These are phyloP conservation scores for Sebastiscus albofasciatus DNA, from an alignment of 2,797 vertebrate species.

Conservation along the genomic window DNA sequence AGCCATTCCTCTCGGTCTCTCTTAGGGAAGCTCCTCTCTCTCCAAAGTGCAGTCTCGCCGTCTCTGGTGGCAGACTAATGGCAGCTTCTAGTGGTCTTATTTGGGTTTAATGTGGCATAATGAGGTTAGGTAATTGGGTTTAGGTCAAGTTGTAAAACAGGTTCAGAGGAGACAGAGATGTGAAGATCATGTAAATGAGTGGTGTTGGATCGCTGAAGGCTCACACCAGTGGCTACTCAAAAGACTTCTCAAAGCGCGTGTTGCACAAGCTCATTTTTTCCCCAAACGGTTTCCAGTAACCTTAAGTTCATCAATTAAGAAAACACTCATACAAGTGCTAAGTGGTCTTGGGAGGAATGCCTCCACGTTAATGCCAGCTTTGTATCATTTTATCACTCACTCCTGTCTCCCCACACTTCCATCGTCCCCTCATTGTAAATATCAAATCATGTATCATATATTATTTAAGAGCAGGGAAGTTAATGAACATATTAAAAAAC, in stretches of 20 bases:
- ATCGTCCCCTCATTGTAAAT: conserved; percentile 69
- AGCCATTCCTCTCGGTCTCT: conserved; percentile 76
- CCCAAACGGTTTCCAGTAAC: conserved; percentile 59
- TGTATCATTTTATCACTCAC: conserved; percentile 61
- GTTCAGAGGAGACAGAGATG: conserved; percentile 78
- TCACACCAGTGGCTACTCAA: conserved; percentile 50
- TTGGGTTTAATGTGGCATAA: conserved; percentile 88
- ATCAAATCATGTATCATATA: conserved; percentile 82
- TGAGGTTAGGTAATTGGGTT: conserved; percentile 86
- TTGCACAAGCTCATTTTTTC: conserved; percentile 1
- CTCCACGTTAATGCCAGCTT: conserved; percentile 51
- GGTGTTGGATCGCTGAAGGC: conserved; percentile 67
- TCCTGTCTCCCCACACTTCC: conserved; percentile 45
- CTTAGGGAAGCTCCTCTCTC: conserved; percentile 69
- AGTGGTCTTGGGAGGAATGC: conserved; percentile 69
- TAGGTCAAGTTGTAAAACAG: conserved; percentile 86
- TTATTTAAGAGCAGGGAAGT: conserved; percentile 83
- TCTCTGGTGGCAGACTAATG: conserved; percentile 80
- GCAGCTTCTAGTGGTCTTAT: conserved; percentile 81
- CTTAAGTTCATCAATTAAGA: conserved; percentile 69
- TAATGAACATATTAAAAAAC: conserved; percentile 84
- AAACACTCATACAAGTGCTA: conserved; percentile 74
- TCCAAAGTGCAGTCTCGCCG: conserved; percentile 75
- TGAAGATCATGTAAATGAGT: conserved; percentile 81
- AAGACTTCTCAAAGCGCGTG: conserved; percentile 38